Percentiles rank a stretch among this genome's conserved stretches.
phyloP scores from a whole-genome alignment of 2,888 invertebrate genomes.

The Drosophila borealis region DNA sequence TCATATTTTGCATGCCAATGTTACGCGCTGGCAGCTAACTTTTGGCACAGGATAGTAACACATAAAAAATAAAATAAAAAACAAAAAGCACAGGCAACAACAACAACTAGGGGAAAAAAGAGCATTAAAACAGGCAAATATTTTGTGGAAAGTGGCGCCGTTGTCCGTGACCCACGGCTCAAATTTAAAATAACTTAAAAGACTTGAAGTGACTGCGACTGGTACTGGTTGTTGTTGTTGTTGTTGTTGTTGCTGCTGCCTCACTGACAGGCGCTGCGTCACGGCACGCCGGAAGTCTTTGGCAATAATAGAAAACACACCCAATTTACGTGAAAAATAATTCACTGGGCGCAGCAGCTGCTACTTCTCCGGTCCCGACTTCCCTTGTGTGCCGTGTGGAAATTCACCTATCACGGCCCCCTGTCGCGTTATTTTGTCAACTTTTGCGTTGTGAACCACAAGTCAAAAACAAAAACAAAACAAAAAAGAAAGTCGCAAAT shows the following conservation, averaged over 20 bases:
- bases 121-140: conserved; percentile 28
- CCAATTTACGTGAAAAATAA: conserved; percentile 73
- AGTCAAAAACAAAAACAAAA: conserved; percentile 50
- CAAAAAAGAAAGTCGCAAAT: conserved; percentile 15
- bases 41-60: conserved; percentile 10
- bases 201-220: conserved; percentile 60
- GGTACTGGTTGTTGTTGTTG: conserved; percentile 21
- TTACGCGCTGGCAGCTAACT: conserved; percentile 17
- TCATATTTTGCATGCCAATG: conserved; percentile 51
- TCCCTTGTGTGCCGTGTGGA: conserved; percentile 46
- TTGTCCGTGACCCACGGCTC: conserved; percentile 56
- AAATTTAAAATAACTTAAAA: conserved; percentile 76
- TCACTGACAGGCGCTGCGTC: conserved; percentile 65
- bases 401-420: conserved; percentile 58
- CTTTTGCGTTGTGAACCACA: conserved; percentile 58
- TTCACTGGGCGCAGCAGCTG: conserved; percentile 68
- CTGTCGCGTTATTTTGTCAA: conserved; percentile 64
- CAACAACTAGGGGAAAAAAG: conserved; percentile 7
- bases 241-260: conserved; percentile 19
- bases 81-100: conserved; percentile 8
- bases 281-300: conserved; percentile 74
- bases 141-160: conserved; percentile 44
- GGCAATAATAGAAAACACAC: conserved; percentile 80
- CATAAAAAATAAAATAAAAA: conserved; percentile 10
- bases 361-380: conserved; percentile 8